A percentile compares a stretch with the other conserved stretches of the same genome.
phyloP scores from a whole-genome alignment of 2,797 vertebrate genomes.

The Cynodonichthys magdalenae region DNA sequence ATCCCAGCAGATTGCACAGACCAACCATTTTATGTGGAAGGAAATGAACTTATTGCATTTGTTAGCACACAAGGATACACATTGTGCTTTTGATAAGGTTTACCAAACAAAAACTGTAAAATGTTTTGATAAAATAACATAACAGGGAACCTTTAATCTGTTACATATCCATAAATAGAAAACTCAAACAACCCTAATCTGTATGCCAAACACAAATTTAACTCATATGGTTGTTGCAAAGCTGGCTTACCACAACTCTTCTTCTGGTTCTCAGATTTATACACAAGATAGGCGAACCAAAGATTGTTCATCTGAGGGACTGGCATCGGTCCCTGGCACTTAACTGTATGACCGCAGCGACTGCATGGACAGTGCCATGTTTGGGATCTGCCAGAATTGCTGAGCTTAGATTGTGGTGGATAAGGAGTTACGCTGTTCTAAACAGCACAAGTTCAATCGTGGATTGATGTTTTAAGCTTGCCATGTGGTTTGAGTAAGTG shows the following conservation, averaged over 20 bases:
- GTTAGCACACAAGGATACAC: not conserved
- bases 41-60: not conserved
- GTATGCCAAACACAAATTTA: not conserved
- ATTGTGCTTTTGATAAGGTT: not conserved
- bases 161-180: constrained; percentile 3
- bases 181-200: constrained; percentile 1
- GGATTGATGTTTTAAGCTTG: constrained; percentile 32
- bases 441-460: constrained; percentile 40
- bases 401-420: constrained; percentile 47
- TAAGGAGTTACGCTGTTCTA: constrained; percentile 30
- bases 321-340: constrained; percentile 50
- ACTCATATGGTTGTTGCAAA: constrained; percentile 16
- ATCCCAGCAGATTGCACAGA: not conserved
- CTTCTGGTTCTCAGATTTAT: constrained; percentile 30
- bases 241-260: constrained; percentile 23
- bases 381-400: constrained; percentile 35
- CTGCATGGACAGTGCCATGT: constrained; percentile 39
- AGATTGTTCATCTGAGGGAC: constrained; percentile 34
- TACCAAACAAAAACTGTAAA: constrained; percentile 2
- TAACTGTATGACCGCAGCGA: constrained; percentile 37
- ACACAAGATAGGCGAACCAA: constrained; percentile 45
- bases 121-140: constrained; percentile 3
- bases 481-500: constrained; percentile 46
- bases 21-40: not conserved
- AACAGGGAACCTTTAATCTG: constrained; percentile 12